Evolutionary conservation across 2,888 invertebrate species (phyloP), one percentile per base, ranked within the genome.

Genomic region (Drosophila helvetica): DNA sequence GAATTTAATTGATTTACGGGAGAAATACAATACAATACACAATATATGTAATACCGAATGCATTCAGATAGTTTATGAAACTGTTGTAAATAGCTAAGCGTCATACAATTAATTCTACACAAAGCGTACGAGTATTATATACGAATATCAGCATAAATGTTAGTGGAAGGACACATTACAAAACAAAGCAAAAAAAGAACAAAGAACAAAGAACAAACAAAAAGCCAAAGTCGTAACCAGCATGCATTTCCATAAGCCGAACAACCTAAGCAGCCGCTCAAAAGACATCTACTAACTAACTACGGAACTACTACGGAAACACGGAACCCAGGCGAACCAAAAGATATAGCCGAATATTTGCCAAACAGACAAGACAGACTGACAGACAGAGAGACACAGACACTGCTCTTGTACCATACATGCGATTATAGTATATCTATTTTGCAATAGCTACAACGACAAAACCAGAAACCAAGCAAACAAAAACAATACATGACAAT

Each of bases 211-310:
- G 27, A 55, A 54, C 53, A 62, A 71, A 53, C 52, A 17, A 62
- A 70, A 70, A 62, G 75, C 89, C 87, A 87, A 86, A 84, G 85
- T 85, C 84, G 82, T 81, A 79, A 66, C 86, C 86, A 86, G 86
- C 85, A 84, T 86, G 86, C 86, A 86, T 86, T 86, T 85, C 77
- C 86, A 84, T 75, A 73, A 50, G 66, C 63, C 67, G 51, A 42
- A 75, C 67, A 42, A 75, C 67, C 51, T 52, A 71, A 68, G 66
- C 68, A 63, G 56, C 53, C 61, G 64, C 56, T 63, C 66, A 66
- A 57, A 43, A 30, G 25, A 38, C 38, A n/a, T n/a, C 5, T 38
- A 38, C 38, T 38, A 38, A 38, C 33, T 12, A 38, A 38, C 12
- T 33, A 33, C 12, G 33, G 33, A 33, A 33, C 4, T 38, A 38